Evolutionary conservation across 2,888 invertebrate genomes (phyloP).

Genomic region (Xestia c-nigrum): DNA sequence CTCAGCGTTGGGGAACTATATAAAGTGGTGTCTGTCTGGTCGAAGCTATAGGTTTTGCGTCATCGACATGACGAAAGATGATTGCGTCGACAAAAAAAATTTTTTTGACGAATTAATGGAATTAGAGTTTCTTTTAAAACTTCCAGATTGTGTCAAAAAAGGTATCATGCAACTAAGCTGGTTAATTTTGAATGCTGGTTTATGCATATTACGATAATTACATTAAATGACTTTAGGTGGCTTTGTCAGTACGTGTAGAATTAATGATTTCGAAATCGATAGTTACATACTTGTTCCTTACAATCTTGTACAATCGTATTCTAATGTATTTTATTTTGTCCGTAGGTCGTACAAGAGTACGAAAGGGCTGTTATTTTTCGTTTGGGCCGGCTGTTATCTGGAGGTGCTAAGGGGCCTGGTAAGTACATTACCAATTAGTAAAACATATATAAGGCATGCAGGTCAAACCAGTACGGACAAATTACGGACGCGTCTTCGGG

Average conservation of each 20-base stretch:
- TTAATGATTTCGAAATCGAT: background rate
- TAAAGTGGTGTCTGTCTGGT: no score
- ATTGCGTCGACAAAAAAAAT: background rate
- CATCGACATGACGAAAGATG: background rate
- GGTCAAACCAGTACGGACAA: background rate
- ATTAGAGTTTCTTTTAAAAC: background rate
- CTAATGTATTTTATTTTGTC: slow-evolving; percentile 17
- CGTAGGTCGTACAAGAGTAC: slow-evolving; percentile 98
- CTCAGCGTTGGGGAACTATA: no score
- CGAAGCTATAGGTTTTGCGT: no score
- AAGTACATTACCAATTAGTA: slow-evolving; percentile 68
- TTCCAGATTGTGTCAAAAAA: background rate
- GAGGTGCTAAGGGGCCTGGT: slow-evolving; percentile 98
- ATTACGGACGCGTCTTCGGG: background rate
- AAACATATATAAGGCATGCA: background rate
- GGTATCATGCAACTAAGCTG: no score
- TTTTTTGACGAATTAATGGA: background rate
- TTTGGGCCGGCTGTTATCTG: slow-evolving; percentile 96
- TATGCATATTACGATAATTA: background rate
- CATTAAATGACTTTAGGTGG: background rate
- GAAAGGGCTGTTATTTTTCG: slow-evolving; percentile 99
- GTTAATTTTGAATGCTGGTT: background rate
- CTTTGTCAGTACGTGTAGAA: background rate
- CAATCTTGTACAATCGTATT: background rate
- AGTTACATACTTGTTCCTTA: background rate